Evolutionary conservation across 2,797 vertebrate species (phyloP), one percentile per base, ranked within the genome.

Genomic region (Betta splendens): DNA sequence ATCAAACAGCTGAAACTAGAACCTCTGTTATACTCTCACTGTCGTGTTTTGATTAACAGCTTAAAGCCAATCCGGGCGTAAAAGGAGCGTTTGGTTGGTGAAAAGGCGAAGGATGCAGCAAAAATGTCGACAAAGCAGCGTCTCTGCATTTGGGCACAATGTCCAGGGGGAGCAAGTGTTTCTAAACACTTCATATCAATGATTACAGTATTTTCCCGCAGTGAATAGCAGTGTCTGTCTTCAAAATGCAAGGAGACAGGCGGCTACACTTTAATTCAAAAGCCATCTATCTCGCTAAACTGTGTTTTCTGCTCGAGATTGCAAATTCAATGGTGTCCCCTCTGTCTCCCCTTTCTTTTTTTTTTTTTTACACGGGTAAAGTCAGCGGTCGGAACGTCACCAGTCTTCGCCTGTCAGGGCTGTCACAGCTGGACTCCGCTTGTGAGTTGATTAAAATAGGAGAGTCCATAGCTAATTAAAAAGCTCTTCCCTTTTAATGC

Each of bases 361-460:
- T 56, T 62, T 69, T 61, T 54, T 38, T 43, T 48, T 35, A 5
- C 4, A 42, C 37, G 47, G 40, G 25, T 63, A 69, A 72, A 81
- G 85, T 82, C 81, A 79, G 80, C 78, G 77, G 82, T 83, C 58
- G 75, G 81, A 86, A 77, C 71, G 71, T 87, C 85, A 85, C 85
- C 81, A 88, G 81, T 89, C 85, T 88, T 84, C 70, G 84, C 81
- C 84, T 90, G 86, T 92, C 89, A 91, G 85, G 86, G 74, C 87
- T 81, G 87, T 86, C 89, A 81, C 91, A 92, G 89, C 87, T 90
- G 89, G 90, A 89, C 83, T 89, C 87, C 85, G 71, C 81, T 84
- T 85, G 84, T 88, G 87, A 91, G 84, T 91, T 90, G 89, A 91
- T 92, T 92, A 91, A 93, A 91, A 92, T 87, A 88, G 86, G 85